Evolutionary conservation across 2,113 vertebrate genomes (phyloP), one percentile per base, ranked within the genome.

Genomic region (Siniperca chuatsi): DNA sequence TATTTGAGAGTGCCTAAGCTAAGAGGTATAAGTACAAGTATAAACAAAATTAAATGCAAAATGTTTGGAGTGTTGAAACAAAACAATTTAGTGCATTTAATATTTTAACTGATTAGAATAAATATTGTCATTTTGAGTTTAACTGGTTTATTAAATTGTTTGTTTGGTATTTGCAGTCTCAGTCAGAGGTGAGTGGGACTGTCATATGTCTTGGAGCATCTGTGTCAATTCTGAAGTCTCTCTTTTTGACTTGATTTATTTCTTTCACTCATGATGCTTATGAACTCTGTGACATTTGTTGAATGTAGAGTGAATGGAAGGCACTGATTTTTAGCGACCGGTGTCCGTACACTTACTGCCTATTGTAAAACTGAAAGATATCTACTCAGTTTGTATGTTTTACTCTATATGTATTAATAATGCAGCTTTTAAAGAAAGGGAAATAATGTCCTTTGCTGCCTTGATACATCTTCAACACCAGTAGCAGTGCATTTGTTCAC

Each of bases 1-100:
- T 83, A 93, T 94, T 94, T 91, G 75, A 88, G 75, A 87, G 77
- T 18, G 85, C 74, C 85, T 83, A 69, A 92, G 89, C 86, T 69
- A 40, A 86, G 60, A 83, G 89, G 84, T 84, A 77, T 84, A 67
- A 29, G 29, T 29, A 78, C 84, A 87, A 84, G 90, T 93, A 85
- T 91, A 85, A 91, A 88, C 84, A 83, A 84, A 62, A 85, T 86
- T 68, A 81, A 85, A 78, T 88, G 81, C 48, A 46, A 75, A 89
- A 79, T 67, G 75, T 85, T 86, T 75, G 75, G 74, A 81, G 37
- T 55, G 16, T 83, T 23, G 8, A 90, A 92, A 87, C 85, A 87
- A 85, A 91, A 83, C 66, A 91, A 81, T 93, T 88, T 82, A 73
- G 55, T 69, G 68, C 52, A 66, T 83, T 89, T 72, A 69, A 61